Evolutionary conservation across 1,140 invertebrate species (phyloP).

Genomic region (Euborellia annulipes): DNA sequence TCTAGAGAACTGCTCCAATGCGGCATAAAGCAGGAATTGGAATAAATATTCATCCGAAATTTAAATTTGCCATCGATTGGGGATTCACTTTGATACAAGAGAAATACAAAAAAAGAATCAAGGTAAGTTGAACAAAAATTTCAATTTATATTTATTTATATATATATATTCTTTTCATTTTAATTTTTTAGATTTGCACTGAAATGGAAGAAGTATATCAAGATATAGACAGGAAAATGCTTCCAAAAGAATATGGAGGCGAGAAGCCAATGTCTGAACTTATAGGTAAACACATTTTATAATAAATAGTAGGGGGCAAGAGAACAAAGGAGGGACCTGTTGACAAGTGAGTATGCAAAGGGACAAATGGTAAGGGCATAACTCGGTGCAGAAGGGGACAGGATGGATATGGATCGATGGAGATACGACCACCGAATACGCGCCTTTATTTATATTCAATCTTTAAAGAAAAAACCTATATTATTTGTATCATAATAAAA

Average conservation of each 20-base stretch:
- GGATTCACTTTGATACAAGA: slow-evolving; percentile 64
- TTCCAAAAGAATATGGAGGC: slow-evolving; percentile 70
- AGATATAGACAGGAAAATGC: slow-evolving; percentile 43
- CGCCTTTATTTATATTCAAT: too few species aligned
- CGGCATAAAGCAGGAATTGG: slow-evolving; percentile 69
- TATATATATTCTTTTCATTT: neutral
- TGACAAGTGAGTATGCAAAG: too few species aligned
- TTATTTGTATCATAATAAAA: too few species aligned
- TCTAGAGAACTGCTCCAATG: slow-evolving; percentile 64
- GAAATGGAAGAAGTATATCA: slow-evolving; percentile 38
- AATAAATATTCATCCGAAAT: slow-evolving; percentile 54
- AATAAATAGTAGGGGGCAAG: neutral
- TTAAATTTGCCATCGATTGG: slow-evolving; percentile 65
- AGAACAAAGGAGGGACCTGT: too few species aligned
- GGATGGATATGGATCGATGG: too few species aligned
- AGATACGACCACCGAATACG: too few species aligned
- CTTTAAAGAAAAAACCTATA: too few species aligned
- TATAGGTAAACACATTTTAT: slow-evolving; percentile 43
- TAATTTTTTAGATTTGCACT: slow-evolving; percentile 36
- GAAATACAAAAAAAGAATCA: slow-evolving; percentile 60
- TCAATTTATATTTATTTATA: slow-evolving; percentile 1
- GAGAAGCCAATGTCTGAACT: slow-evolving; percentile 64
- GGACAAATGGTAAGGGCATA: too few species aligned
- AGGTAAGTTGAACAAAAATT: slow-evolving; percentile 20
- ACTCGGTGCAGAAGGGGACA: too few species aligned